Percentiles rank a stretch among this genome's conserved stretches.
These are phyloP conservation scores for Zosterops hypoxanthus DNA, from an alignment of 2,113 vertebrate species.

Conservation along the genomic window DNA sequence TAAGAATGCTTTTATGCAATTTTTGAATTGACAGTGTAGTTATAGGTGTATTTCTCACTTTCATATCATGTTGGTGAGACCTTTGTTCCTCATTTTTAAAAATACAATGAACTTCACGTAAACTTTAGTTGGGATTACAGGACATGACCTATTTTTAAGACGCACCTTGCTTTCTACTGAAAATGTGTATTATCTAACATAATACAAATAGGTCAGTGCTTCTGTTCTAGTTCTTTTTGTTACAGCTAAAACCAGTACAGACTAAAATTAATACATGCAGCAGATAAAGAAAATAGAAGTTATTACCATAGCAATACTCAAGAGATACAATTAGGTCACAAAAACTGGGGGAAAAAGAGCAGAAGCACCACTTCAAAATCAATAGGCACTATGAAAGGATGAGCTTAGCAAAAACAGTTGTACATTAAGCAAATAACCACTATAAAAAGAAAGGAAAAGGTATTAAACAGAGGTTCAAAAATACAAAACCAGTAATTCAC, in stretches of 20 bases:
- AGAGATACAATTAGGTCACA: constrained; percentile 43
- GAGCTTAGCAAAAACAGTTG: neutral
- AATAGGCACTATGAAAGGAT: neutral
- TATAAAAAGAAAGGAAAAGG: neutral
- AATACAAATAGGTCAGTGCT: constrained; percentile 50
- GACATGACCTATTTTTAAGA: constrained; percentile 39
- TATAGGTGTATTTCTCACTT: neutral
- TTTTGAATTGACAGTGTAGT: neutral
- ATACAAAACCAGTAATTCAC: neutral
- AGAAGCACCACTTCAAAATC: constrained; percentile 9
- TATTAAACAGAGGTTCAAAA: neutral
- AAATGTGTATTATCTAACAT: constrained; percentile 22
- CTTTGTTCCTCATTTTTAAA: neutral
- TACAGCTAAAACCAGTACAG: constrained; percentile 46
- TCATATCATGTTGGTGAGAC: neutral
- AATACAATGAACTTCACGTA: constrained; percentile 31
- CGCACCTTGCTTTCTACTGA: neutral
- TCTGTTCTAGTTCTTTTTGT: constrained; percentile 48
- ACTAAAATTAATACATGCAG: constrained; percentile 58
- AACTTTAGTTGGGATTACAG: constrained; percentile 28
- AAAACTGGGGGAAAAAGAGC: neutral
- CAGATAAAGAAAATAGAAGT: constrained; percentile 55
- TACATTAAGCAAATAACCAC: neutral
- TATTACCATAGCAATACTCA: constrained; percentile 45
- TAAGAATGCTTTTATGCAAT: neutral